These are phyloP conservation scores for Cyrtonyx montezumae DNA, from an alignment of 2,113 vertebrate genomes.

Conservation along the genomic window DNA sequence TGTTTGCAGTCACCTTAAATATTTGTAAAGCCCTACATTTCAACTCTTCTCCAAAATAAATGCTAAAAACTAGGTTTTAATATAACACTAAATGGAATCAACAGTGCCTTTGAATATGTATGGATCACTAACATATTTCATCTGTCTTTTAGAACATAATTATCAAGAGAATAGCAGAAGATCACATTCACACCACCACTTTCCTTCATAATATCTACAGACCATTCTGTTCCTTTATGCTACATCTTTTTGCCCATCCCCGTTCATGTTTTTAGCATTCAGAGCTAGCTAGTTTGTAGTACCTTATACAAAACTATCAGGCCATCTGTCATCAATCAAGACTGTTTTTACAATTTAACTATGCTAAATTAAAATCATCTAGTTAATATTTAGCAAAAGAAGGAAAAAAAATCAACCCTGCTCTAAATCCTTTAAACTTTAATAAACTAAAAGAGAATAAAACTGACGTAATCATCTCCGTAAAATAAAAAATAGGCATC, in stretches of 20 bases:
- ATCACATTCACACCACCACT: not conserved
- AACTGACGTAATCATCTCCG: not conserved
- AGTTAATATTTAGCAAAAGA: slow-evolving; percentile 6
- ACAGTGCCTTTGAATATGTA: not conserved
- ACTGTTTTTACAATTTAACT: not conserved
- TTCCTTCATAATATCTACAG: not conserved
- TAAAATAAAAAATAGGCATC: not conserved
- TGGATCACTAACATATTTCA: rapidly evolving
- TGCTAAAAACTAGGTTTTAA: not conserved
- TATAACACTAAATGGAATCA: not conserved
- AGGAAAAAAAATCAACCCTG: not conserved
- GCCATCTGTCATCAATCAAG: not conserved
- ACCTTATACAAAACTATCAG: not conserved
- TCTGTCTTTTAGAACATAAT: not conserved
- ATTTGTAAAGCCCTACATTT: not conserved
- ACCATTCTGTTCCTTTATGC: not conserved
- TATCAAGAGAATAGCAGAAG: not conserved
- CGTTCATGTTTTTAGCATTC: not conserved
- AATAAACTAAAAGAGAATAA: not conserved
- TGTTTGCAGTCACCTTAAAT: not conserved
- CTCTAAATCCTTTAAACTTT: not conserved
- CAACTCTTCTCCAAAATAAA: not conserved
- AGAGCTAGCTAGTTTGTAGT: not conserved
- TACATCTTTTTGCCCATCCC: not conserved
- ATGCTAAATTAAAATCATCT: not conserved